Evolutionary conservation across 2,888 invertebrate genomes (phyloP), one percentile per base, ranked within the genome.

Genomic region (Panopea generosa): DNA sequence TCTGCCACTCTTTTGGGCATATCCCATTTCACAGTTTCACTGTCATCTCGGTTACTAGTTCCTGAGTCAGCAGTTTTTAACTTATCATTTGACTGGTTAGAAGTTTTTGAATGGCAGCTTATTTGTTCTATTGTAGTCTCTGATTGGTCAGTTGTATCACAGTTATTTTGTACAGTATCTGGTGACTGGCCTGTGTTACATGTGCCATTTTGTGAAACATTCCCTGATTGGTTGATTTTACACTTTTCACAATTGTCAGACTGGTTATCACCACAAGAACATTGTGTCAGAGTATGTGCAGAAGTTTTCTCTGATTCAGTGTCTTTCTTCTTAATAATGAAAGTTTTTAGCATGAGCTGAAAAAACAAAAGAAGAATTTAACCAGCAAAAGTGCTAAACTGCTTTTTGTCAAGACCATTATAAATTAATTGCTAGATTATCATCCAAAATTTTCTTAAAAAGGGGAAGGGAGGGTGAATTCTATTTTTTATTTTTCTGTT

Each of bases 61-160:
- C 27, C 62, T 38, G 62, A 52, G 38, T 62, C 43, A 2, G 49
- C 4, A 45, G 6, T 18, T 45, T 45, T 6, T 45, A 45, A 45
- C 20, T 9, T 20, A 45, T n/a, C 20, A 18, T 45, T 16, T 45
- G 45, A 45, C 16, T 45, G 45, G 45, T n/a, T 45, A 20, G 45
- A 45, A 18, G 16, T 18, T 27, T 26, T 4, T 26, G 45, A 45
- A 9, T 9, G 45, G 45, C 20, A 18, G 16, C 16, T n/a, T 3
- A n/a, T 40, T n/a, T 52, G 22, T 27, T 29, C 29, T 45, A 29
- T 40, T 40, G 7, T 26, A 59, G 24, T 33, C 38, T 66, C 56
- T 73, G 56, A 73, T 56, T 67, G 55, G 66, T 55, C 53, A 65
- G 4, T 33, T 4, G 33, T 33, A 33, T 33, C 33, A 33, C 53